Evolutionary conservation across 2,888 invertebrate species (phyloP), one percentile per base, ranked within the genome.

Genomic region (Branchellion lobata): DNA sequence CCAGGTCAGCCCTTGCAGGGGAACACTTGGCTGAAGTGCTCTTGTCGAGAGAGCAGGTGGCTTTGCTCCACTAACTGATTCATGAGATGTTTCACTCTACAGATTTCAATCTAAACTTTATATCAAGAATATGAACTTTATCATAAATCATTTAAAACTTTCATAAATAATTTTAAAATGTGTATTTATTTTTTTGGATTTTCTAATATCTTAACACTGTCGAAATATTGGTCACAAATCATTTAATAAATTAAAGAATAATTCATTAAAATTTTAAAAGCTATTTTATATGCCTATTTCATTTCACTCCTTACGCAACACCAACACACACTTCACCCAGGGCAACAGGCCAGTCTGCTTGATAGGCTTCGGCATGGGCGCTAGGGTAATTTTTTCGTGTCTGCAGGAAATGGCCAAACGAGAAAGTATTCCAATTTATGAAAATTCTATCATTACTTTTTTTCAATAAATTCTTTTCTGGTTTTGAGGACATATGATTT

Each of bases 281-380:
- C n/a, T n/a, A n/a, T n/a, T n/a, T n/a, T n/a, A n/a, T n/a, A n/a
- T n/a, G n/a, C n/a, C n/a, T n/a, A n/a, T n/a, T n/a, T n/a, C n/a
- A n/a, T n/a, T n/a, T n/a, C n/a, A n/a, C n/a, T n/a, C n/a, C n/a
- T n/a, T n/a, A n/a, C n/a, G n/a, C n/a, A n/a, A n/a, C n/a, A n/a
- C n/a, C n/a, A n/a, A n/a, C n/a, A 69, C 31, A 21, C 71, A 24
- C n/a, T 36, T 27, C 61, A 21, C 18, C n/a, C 78, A 88, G 86
- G 91, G 91, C 5, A 90, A 90, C 83, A 86, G 92, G 53, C 92
- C 92, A 1, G 91, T 92, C 34, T 90, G 91, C 0, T 87, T 92
- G 74, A 89, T 91, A 80, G 91, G 92, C 3, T 91, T 90, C 85
- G 91, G 91, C 83, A 87, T 92, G 21, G 92, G 92, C n/a, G 91